Percentiles rank a stretch among this genome's conserved stretches.
phyloP scores from a whole-genome alignment of 2,888 invertebrate species.

The Drosophila dives region DNA sequence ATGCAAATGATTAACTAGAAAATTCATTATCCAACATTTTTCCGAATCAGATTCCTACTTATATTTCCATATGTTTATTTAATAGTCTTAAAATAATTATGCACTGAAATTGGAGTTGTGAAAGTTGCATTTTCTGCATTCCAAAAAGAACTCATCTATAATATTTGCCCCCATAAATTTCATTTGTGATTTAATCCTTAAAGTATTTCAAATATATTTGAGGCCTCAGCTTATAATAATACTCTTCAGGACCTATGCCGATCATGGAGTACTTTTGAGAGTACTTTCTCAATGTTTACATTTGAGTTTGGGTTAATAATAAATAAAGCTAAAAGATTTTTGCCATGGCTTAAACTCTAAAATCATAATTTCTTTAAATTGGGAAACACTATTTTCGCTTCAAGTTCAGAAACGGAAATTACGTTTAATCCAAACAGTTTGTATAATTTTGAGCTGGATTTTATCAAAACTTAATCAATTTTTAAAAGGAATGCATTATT shows the following conservation, averaged over 20 bases:
- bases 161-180: background rate
- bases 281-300: background rate
- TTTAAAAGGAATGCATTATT: background rate
- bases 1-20: background rate
- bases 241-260: background rate
- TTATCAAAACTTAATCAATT: background rate
- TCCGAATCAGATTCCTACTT: background rate
- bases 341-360: background rate
- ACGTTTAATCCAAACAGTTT: background rate
- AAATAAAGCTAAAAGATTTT: background rate
- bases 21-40: background rate
- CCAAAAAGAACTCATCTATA: background rate
- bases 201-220: background rate
- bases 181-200: background rate
- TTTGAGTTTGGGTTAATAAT: background rate
- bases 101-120: background rate
- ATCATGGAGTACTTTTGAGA: background rate
- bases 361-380: background rate
- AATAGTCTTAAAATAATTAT: background rate
- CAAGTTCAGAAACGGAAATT: background rate
- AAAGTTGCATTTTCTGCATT: background rate
- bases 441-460: background rate
- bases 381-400: background rate
- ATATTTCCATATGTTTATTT: background rate
- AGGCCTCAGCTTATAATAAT: background rate